Evolutionary conservation across 2,797 vertebrate species (phyloP).

Genomic region (Acridotheres tristis): DNA sequence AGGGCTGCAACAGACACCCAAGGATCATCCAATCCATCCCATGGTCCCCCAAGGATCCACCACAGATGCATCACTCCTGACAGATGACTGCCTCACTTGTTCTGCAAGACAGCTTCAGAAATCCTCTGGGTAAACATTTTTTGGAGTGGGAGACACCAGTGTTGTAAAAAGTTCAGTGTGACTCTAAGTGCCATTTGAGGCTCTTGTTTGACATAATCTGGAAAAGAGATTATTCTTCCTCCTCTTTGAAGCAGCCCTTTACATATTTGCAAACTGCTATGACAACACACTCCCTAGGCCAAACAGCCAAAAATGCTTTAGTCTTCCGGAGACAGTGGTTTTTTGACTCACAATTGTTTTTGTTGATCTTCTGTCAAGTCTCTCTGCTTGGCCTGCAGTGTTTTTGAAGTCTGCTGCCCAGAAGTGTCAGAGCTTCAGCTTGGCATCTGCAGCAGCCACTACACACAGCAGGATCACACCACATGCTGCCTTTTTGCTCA

Average conservation of each 20-base stretch:
- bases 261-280: neutral
- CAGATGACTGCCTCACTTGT: neutral
- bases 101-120: neutral
- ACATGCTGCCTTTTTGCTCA: neutral
- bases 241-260: neutral
- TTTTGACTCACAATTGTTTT: neutral
- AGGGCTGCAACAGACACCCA: neutral
- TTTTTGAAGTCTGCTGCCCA: neutral
- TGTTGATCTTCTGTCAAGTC: neutral
- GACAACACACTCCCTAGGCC: neutral
- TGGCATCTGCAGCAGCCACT: neutral
- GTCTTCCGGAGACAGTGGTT: neutral
- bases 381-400: rapidly evolving
- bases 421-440: neutral
- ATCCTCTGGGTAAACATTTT: neutral
- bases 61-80: neutral
- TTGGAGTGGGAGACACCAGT: neutral
- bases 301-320: neutral
- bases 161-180: neutral
- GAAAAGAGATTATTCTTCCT: neutral
- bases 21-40: neutral
- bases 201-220: neutral
- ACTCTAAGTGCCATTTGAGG: neutral
- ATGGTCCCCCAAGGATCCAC: neutral
- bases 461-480: neutral